Base-by-base conservation (phyloP, 2,797 vertebrate genomes). In the Peromyscus melanophrys region DNA sequence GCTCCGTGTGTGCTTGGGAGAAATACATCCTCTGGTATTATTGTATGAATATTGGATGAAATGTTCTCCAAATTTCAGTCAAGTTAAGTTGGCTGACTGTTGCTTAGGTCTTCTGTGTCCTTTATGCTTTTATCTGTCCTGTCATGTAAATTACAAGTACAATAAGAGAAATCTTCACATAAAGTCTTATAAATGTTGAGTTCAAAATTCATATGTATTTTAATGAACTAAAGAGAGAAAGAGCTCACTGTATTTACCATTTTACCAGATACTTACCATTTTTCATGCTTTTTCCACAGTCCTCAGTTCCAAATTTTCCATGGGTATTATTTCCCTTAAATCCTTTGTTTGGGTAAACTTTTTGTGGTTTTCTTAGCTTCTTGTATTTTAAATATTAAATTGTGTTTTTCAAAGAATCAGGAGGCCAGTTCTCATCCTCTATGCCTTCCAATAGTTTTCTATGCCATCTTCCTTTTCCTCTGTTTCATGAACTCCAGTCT, bases 161-260 rank as follows among this genome's bases (percentile, higher is more conserved):
- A 75, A 46, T 80, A n/a, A n/a, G 17, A 8, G 4, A 87, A 78
- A 67, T 21, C 34, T 69, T 96, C 34, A 40, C 4, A 46, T 21
- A 40, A 95, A 77, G 40, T 55, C 29, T 11, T 40, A 23, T 52
- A 63, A 23, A 61, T 75, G 65, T 88, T 92, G 10, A 43, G 67
- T 85, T 89, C 23, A 67, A 84, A 77, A 75, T 52, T 37, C 40
- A n/a, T 63, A 40, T 75, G 49, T 46, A 69, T 76, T 57, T 77
- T 77, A 82, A 49, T 57, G n/a, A 93, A 88, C 14, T 63, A 17
- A 76, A 27, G 19, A 59, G 43, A 67, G 90, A 90, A 83, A 55
- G 37, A 73, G 17, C 57, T 93, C 91, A 75, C n/a, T 59, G 37
- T 37, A 52, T 83, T 93, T 95, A 93, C 11, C 49, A 49, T 49